Conservation (phyloP, 1,140 invertebrate genomes). For the Pogonognathellus flavescens region DNA sequence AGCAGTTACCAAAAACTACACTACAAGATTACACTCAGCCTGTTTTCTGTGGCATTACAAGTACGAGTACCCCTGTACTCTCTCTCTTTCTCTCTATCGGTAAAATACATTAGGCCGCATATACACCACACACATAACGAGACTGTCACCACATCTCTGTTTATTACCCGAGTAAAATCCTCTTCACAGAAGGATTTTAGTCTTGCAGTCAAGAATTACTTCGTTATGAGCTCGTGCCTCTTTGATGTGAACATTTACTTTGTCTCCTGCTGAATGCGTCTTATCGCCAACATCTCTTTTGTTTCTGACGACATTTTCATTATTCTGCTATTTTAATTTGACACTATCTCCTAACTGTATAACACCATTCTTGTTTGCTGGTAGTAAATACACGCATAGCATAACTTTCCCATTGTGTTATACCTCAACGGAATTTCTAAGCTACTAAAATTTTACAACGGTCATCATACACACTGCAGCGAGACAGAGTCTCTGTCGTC, state of each 20-base stretch:
- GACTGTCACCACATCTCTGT: slow-evolving; percentile 15
- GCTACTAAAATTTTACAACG: background rate
- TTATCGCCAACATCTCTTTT: slow-evolving; percentile 22
- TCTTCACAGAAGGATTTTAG: slow-evolving; percentile 13
- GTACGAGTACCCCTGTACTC: too few species aligned
- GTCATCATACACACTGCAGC: background rate
- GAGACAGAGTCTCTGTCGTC: background rate
- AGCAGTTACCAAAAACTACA: too few species aligned
- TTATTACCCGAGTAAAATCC: slow-evolving; percentile 12
- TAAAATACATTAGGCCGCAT: background rate
- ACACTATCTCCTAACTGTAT: too few species aligned
- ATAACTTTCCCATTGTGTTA: too few species aligned
- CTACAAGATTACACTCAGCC: too few species aligned
- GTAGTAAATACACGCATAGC: too few species aligned
- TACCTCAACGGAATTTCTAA: too few species aligned
- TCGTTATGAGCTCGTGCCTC: slow-evolving; percentile 33
- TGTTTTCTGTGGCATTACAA: too few species aligned
- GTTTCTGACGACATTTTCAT: background rate
- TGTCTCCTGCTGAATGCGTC: slow-evolving; percentile 39
- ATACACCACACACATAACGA: background rate
- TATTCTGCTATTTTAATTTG: too few species aligned
- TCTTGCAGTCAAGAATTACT: slow-evolving; percentile 25
- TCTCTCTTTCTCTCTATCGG: too few species aligned
- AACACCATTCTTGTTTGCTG: too few species aligned
- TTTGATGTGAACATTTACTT: slow-evolving; percentile 41